Base-by-base conservation (phyloP, 1,140 invertebrate genomes). In the Brachionus koreanus region DNA sequence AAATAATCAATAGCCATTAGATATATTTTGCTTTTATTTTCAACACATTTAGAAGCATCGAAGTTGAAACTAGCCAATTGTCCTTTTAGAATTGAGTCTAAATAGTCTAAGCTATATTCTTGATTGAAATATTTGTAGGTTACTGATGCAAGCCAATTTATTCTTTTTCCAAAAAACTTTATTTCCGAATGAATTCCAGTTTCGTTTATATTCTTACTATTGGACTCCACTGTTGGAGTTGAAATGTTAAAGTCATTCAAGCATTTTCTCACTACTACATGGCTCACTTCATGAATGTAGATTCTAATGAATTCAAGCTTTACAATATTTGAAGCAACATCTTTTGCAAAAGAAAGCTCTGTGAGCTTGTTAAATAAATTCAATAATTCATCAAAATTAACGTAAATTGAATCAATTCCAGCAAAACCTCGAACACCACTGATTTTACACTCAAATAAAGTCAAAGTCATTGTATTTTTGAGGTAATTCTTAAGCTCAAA, bases 221-320 rank as follows among this genome's bases (percentile, higher is more conserved):
- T 65, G 0, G 61, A 29, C 25, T 65, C 61, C 33, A 3, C 33
- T 12, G 61, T 65, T 19, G 25, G 13, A 6, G 25, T 65, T 33
- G 61, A 65, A 65, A 65, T 7, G 33, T 65, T 65, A 65, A 65
- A 65, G 33, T 65, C 61, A 65, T 65, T 65, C 10, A 65, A 29
- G 33, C 13, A 29, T 65, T 65, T 65, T 35, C 61, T 29, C 3
- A 65, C 33, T 9, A 65, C 33, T 33, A 65, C 61, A 65, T 65
- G 61, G 33, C 61, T 65, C 33, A 65, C 61, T 33, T 35, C 61
- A 65, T 65, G 61, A 65, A 65, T 52, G 46, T 52, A 52, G 46
- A 52, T 52, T 52, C 46, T 52, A 19, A 52, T n/a, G 46, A 52
- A 52, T 52, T 52, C 46, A 52, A 52, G 46, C n/a, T 52, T 52